Evolutionary conservation across 2,888 invertebrate species (phyloP).

Genomic region (Nezara viridula): DNA sequence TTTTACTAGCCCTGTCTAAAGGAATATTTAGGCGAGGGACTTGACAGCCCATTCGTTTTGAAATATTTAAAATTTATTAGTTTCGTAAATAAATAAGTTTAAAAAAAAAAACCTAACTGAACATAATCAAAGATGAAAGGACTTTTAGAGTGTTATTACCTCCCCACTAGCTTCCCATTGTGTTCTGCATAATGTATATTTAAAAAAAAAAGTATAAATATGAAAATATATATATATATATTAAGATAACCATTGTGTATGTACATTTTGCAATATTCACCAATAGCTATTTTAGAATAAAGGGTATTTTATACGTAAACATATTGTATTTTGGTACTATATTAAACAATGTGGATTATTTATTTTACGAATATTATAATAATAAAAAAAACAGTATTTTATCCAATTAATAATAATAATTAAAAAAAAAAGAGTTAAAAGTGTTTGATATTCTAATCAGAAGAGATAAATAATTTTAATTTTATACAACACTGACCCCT

Average conservation of each 20-base stretch:
- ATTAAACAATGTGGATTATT: conserved; percentile 65
- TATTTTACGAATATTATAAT: conserved; percentile 64
- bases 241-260: conserved; percentile 61
- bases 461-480: conserved; percentile 64
- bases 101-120: conserved; percentile 61
- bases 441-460: conserved; percentile 65
- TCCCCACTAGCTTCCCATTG: conserved; percentile 65
- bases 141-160: conserved; percentile 62
- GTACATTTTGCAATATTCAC: conserved; percentile 65
- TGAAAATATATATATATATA: conserved; percentile 63
- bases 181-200: conserved; percentile 64
- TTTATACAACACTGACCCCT: conserved; percentile 64
- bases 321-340: conserved; percentile 66
- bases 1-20: conserved; percentile 51
- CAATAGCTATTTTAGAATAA: conserved; percentile 66
- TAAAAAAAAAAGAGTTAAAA: conserved; percentile 61
- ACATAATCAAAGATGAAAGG: conserved; percentile 63
- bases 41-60: conserved; percentile 29
- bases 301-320: conserved; percentile 66
- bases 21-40: conserved; percentile 23
- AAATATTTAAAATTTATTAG: background rate
- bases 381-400: conserved; percentile 64
- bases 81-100: conserved; percentile 47
- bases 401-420: conserved; percentile 60
- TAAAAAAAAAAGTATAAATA: conserved; percentile 59